Base-by-base conservation (phyloP, 2,113 vertebrate genomes). In the Halcyon malimbica region DNA sequence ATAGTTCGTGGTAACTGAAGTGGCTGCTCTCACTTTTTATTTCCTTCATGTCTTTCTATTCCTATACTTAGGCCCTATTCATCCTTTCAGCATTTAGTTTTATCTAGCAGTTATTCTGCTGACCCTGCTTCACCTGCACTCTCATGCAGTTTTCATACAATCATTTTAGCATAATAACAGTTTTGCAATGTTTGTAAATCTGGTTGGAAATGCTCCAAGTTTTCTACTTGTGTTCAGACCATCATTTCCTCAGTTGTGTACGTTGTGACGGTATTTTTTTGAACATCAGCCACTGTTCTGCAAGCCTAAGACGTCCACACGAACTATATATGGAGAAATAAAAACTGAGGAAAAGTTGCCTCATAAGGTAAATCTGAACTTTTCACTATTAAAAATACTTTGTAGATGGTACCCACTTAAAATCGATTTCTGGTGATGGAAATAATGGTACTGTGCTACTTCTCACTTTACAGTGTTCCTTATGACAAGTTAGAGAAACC, bases 401-500 rank as follows among this genome's bases (percentile, higher is more conserved):
- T 6, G 13, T 82, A 51, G 37, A 84, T 63, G 25, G 31, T 79
- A 81, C 76, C 23, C 48, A 73, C 80, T 87, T 94, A 75, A 84
- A 95, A 90, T 92, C 48, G 56, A 6, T 89, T 86, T 89, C 48
- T 75, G 41, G 7, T 75, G 37, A 78, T 81, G 51, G 65, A 92
- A 71, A 31, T 93, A 68, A 71, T 18, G 9, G 79, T 91, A 86
- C 26, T 16, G 0, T 25, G 33, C 28, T 62, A 31, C 37, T 92
- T 67, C 37, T 84, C 56, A 76, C 87, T 94, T 74, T 51, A 69
- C 25, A 57, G 15, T 60, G 53, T 73, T 92, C 54, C 54, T 81
- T 89, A 41, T 84, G 83, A 87, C 46, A 95, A 93, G 64, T 80
- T 79, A 92, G 48, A 94, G 62, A 93, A 94, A 95, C 57, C 35